phyloP scores from a whole-genome alignment of 2,113 vertebrate genomes.

The Typhlomys cinereus region DNA sequence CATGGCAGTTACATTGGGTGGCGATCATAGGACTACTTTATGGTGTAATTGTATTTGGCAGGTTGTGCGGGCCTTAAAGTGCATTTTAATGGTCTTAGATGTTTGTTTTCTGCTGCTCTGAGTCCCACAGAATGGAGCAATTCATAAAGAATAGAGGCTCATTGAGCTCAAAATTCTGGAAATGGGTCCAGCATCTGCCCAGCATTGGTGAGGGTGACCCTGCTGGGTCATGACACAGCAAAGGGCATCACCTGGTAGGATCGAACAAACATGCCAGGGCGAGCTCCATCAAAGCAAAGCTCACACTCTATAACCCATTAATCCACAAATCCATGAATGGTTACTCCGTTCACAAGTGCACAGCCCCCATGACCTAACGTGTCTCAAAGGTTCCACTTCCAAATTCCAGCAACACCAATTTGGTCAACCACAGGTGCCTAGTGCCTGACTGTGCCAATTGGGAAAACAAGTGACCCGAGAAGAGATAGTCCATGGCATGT shows the following conservation, averaged over 20 bases:
- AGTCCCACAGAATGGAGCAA: background rate
- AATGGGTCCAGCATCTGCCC: background rate
- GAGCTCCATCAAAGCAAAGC: background rate
- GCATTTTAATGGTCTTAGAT: background rate
- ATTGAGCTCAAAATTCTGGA: background rate
- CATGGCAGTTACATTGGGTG: background rate
- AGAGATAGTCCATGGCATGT: background rate
- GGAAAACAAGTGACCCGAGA: background rate
- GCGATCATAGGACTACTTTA: constrained; percentile 11
- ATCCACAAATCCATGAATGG: background rate
- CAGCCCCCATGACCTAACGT: background rate
- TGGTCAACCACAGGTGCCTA: background rate
- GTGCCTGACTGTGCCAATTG: background rate
- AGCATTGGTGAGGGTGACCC: background rate
- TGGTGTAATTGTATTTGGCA: constrained; percentile 31
- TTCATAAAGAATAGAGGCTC: background rate
- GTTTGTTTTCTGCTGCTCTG: background rate
- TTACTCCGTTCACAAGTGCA: background rate
- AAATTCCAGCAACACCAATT: background rate
- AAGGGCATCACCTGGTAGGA: background rate
- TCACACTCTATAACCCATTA: background rate
- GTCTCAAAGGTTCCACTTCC: background rate
- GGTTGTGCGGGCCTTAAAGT: background rate
- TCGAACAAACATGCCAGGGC: background rate
- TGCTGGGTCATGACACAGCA: background rate